Evolutionary conservation across 2,113 vertebrate species (phyloP).

Genomic region (Tonatia bakeri): DNA sequence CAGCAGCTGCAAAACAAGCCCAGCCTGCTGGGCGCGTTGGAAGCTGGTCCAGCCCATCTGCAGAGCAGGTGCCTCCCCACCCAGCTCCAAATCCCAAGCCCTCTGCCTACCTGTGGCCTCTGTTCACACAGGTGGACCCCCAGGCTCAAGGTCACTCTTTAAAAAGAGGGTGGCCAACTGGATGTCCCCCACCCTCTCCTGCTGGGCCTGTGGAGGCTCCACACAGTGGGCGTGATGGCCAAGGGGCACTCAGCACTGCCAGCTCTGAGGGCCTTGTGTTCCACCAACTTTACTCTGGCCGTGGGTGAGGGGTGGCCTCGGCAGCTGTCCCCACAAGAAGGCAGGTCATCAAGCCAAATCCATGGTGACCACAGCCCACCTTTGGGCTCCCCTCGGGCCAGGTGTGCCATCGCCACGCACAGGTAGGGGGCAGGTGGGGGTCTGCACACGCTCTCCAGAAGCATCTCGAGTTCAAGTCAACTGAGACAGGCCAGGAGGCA

Average conservation of each 20-base stretch:
- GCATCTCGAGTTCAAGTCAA: background rate
- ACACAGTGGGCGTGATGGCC: accelerated
- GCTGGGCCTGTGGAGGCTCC: background rate
- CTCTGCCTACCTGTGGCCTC: background rate
- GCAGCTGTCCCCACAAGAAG: background rate
- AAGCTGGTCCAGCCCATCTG: background rate
- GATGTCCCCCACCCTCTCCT: accelerated
- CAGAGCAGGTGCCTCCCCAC: accelerated
- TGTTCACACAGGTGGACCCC: background rate
- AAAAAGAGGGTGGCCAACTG: background rate
- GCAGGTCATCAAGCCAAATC: background rate
- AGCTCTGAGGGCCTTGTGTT: background rate
- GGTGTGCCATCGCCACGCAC: accelerated
- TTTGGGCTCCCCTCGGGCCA: background rate
- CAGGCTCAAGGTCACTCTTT: background rate
- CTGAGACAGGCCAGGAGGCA: background rate
- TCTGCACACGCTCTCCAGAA: background rate
- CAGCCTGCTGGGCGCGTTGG: background rate
- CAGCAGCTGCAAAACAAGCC: background rate
- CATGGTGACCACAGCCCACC: background rate
- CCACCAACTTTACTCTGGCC: background rate
- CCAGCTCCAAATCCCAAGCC: background rate
- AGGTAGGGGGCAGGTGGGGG: too few species aligned
- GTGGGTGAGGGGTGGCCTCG: background rate
- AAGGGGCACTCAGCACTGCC: accelerated